A percentile compares a stretch with the other conserved stretches of the same genome.
Evolutionary conservation across 2,113 vertebrate genomes (phyloP).

Genomic region (Ceratotherium simum): DNA sequence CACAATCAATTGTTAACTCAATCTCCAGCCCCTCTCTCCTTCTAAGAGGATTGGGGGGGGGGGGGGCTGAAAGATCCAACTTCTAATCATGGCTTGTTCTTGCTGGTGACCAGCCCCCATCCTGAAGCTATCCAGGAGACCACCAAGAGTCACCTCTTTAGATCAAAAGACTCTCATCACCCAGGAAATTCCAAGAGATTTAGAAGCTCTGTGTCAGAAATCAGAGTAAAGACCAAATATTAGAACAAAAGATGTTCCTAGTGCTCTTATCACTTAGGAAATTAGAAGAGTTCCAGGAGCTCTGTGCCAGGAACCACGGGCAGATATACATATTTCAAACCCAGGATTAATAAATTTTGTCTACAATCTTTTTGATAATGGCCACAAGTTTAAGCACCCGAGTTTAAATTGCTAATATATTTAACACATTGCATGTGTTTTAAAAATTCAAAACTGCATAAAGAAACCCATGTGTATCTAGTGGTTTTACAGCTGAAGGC

Average conservation of each 20-base stretch:
- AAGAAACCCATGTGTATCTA: background rate
- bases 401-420: slow-evolving; percentile 25
- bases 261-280: background rate
- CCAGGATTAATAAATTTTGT: background rate
- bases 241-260: background rate
- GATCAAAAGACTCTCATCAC: background rate
- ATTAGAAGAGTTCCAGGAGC: background rate
- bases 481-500: background rate
- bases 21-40: background rate
- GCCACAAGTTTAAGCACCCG: background rate
- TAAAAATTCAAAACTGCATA: slow-evolving; percentile 20
- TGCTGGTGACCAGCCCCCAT: background rate
- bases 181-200: background rate
- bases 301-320: background rate
- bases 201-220: background rate
- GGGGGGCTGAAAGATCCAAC: background rate
- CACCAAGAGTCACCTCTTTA: background rate
- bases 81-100: background rate
- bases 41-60: background rate
- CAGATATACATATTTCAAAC: background rate
- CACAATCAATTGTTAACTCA: background rate
- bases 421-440: background rate
- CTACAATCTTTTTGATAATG: background rate
- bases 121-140: background rate
- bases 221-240: background rate